Evolutionary conservation across 2,888 invertebrate genomes (phyloP).

Genomic region (Notodonta dromedarius): DNA sequence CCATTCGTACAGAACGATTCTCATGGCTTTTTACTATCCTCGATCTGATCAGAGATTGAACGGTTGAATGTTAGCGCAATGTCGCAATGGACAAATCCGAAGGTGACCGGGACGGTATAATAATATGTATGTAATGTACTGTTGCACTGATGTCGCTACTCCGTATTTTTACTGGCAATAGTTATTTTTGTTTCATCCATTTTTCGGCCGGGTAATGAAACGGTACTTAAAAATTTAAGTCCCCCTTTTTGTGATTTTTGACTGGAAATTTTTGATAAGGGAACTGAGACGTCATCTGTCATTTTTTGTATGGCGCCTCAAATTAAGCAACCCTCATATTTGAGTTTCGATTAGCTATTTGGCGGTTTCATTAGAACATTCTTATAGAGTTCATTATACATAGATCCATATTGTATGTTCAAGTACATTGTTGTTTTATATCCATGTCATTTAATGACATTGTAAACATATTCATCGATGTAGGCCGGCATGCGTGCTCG

Average conservation of each 20-base stretch:
- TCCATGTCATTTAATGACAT: constrained; percentile 1
- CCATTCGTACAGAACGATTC: constrained; percentile 29
- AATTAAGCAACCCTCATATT: too few relatives aligned
- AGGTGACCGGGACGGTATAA: constrained; percentile 30
- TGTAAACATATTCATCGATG: constrained; percentile 4
- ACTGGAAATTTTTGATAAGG: too few relatives aligned
- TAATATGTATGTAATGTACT: neutral
- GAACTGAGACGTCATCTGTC: too few relatives aligned
- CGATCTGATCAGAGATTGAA: constrained; percentile 45
- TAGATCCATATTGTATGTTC: neutral
- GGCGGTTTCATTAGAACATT: too few relatives aligned
- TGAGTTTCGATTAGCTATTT: too few relatives aligned
- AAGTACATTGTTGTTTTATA: constrained; percentile 3
- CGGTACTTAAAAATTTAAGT: too few relatives aligned
- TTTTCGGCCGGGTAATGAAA: too few relatives aligned
- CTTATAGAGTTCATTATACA: neutral
- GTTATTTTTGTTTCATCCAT: too few relatives aligned
- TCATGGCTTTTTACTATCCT: constrained; percentile 40
- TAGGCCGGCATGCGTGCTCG: constrained; percentile 2
- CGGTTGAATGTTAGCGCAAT: constrained; percentile 27
- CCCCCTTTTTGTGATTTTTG: too few relatives aligned
- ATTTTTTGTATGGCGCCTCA: too few relatives aligned
- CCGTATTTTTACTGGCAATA: too few relatives aligned
- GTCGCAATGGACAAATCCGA: constrained; percentile 42
- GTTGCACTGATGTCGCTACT: too few relatives aligned